phyloP scores from a whole-genome alignment of 2,888 invertebrate genomes.

The Ceratothoa steindachneri region DNA sequence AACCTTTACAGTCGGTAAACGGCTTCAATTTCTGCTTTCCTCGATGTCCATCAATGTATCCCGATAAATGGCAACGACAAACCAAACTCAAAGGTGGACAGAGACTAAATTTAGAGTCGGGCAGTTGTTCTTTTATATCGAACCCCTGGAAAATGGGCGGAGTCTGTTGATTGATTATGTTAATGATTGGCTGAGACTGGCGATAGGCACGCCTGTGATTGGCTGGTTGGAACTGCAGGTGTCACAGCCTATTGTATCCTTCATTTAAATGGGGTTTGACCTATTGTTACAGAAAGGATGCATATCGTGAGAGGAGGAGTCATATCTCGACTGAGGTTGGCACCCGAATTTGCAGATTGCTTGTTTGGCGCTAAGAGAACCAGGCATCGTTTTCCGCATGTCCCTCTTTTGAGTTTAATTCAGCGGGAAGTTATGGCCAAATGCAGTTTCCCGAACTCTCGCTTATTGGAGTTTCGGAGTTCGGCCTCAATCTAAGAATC shows the following conservation, averaged over 20 bases:
- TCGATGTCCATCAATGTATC: too few relatives aligned
- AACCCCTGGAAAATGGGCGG: slow-evolving; percentile 29
- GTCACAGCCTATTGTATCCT: slow-evolving; percentile 46
- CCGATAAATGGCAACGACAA: too few relatives aligned
- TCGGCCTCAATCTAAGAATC: too few relatives aligned
- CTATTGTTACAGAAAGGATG: slow-evolving; percentile 29
- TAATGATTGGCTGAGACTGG: slow-evolving; percentile 45
- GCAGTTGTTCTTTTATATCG: slow-evolving; percentile 30
- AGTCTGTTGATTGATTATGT: slow-evolving; percentile 47
- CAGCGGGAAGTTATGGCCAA: too few relatives aligned
- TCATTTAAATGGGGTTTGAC: slow-evolving; percentile 40
- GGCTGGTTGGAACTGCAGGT: slow-evolving; percentile 45
- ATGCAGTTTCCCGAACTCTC: too few relatives aligned
- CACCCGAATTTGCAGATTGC: slow-evolving; percentile 16
- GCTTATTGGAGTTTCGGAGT: too few relatives aligned
- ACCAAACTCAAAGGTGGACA: not conserved
- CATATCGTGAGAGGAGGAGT: slow-evolving; percentile 3
- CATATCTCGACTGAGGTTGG: slow-evolving; percentile 8
- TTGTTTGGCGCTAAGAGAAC: slow-evolving; percentile 5
- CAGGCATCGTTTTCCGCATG: not conserved
- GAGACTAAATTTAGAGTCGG: not conserved
- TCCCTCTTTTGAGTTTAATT: not conserved
- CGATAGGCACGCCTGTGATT: slow-evolving; percentile 43
- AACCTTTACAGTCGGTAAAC: too few relatives aligned
- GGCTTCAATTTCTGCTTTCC: too few relatives aligned